phyloP scores from a whole-genome alignment of 2,113 vertebrate genomes.

The Phalacrocorax brasilianus region DNA sequence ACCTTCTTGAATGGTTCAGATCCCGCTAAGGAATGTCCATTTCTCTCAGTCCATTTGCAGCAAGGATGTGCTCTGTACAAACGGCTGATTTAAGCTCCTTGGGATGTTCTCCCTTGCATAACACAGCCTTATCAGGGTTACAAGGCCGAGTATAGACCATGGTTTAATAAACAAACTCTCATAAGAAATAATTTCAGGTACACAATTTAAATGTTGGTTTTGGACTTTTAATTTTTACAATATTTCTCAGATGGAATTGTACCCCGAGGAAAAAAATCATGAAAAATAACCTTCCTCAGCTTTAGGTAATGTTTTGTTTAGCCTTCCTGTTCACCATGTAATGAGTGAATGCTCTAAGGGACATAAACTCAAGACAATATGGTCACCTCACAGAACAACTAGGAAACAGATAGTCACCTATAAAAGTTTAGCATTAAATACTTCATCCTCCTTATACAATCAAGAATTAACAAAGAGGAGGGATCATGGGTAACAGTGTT shows the following conservation, averaged over 20 bases:
- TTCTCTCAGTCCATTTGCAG: not conserved
- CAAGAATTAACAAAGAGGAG: not conserved
- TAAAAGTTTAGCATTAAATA: not conserved
- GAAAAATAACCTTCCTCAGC: not conserved
- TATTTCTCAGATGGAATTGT: not conserved
- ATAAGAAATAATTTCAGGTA: not conserved
- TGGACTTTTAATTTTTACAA: not conserved
- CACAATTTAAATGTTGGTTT: fast-evolving
- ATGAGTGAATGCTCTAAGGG: not conserved
- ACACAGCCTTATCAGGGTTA: not conserved
- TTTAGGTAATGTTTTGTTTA: not conserved
- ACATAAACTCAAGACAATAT: not conserved
- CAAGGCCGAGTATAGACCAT: not conserved
- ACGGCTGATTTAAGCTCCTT: not conserved
- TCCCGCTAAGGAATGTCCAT: not conserved
- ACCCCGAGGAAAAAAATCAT: not conserved
- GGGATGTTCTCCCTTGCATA: not conserved
- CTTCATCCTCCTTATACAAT: not conserved
- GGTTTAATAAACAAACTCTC: not conserved
- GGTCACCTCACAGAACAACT: not conserved
- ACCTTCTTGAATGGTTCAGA: not conserved
- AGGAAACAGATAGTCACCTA: not conserved
- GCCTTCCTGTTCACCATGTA: not conserved
- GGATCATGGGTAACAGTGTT: not conserved
- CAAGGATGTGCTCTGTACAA: not conserved